phyloP scores from a whole-genome alignment of 2,797 vertebrate species.

The Alcedo atthis region DNA sequence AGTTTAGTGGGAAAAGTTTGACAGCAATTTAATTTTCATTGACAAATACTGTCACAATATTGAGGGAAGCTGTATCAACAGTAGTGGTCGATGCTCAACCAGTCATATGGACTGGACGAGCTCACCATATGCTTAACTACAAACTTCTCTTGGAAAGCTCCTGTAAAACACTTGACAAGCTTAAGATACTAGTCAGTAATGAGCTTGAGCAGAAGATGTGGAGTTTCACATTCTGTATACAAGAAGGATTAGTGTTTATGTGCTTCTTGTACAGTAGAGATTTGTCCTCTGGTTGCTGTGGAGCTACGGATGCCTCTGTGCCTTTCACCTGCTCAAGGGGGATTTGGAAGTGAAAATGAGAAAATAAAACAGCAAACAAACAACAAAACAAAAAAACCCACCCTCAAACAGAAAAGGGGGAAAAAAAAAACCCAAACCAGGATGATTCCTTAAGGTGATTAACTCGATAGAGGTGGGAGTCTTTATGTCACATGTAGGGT shows the following conservation, averaged over 20 bases:
- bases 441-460: too few species aligned
- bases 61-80: conserved; percentile 83
- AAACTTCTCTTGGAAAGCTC: conserved; percentile 82
- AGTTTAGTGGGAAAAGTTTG: conserved; percentile 82
- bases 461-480: background rate
- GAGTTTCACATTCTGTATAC: conserved; percentile 50
- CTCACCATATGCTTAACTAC: conserved; percentile 83
- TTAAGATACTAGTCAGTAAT: conserved; percentile 80
- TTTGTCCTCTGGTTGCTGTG: conserved; percentile 3
- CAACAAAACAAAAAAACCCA: background rate
- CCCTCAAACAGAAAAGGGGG: too few species aligned
- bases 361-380: background rate
- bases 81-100: conserved; percentile 84
- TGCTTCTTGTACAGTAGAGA: conserved; percentile 43
- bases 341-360: conserved; percentile 41
- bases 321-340: conserved; percentile 31
- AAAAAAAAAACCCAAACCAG: too few species aligned
- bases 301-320: background rate
- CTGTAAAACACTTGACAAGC: conserved; percentile 81
- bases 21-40: conserved; percentile 86
- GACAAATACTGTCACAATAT: conserved; percentile 86
- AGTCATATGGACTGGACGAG: conserved; percentile 85
- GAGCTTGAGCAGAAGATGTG: conserved; percentile 70
- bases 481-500: background rate
- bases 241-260: conserved; percentile 55